Percentiles rank a stretch among this genome's conserved stretches.
phyloP scores from a whole-genome alignment of 2,113 vertebrate species.

The Sinocyclocheilus anophthalmus region DNA sequence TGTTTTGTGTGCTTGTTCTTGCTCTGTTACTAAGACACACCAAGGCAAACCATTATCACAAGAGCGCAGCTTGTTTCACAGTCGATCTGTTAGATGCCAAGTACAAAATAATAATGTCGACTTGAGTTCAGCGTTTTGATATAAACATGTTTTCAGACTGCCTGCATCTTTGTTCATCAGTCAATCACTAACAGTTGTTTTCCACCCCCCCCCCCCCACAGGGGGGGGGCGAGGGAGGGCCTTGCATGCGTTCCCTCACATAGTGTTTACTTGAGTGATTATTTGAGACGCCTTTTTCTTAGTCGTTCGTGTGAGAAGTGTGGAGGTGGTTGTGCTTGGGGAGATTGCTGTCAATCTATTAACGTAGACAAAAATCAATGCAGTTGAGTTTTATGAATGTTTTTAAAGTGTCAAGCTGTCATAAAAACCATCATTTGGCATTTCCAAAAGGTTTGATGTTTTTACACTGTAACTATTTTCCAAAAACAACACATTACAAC shows the following conservation, averaged over 20 bases:
- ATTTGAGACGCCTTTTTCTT: too few species aligned
- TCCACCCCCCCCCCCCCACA: too few species aligned
- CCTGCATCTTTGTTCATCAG: slow-evolving; percentile 37
- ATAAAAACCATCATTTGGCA: background rate
- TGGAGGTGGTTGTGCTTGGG: slow-evolving; percentile 56
- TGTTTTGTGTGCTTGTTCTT: background rate
- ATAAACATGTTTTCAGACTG: background rate
- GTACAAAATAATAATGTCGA: background rate
- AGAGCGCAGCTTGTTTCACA: background rate
- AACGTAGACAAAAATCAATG: background rate
- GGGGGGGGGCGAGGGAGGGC: background rate
- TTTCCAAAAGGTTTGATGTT: background rate
- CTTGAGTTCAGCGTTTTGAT: background rate
- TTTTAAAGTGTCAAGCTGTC: background rate
- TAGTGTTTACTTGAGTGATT: too few species aligned
- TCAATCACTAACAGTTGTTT: slow-evolving; percentile 28
- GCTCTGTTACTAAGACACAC: background rate
- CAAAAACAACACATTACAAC: background rate
- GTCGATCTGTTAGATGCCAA: background rate
- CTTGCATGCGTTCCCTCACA: too few species aligned
- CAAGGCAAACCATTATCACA: background rate
- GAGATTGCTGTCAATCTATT: background rate
- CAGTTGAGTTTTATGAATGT: background rate
- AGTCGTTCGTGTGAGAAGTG: slow-evolving; percentile 68
- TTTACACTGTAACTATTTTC: too few species aligned